Percentiles rank a stretch among this genome's conserved stretches.
phyloP scores from a whole-genome alignment of 2,113 vertebrate genomes.

The Nyctereutes procyonoides region DNA sequence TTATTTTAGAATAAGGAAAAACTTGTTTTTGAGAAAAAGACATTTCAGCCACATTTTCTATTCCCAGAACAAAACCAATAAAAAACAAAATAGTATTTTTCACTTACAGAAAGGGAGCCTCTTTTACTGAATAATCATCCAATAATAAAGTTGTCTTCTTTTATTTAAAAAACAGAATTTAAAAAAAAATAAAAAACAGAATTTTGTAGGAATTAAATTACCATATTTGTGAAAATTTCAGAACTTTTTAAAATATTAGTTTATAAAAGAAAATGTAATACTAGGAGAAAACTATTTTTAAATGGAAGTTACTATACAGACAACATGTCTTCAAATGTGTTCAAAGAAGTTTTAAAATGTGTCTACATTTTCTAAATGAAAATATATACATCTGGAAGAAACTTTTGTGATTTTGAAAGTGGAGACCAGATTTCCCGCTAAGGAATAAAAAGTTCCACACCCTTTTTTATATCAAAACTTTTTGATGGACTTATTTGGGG shows the following conservation, averaged over 20 bases:
- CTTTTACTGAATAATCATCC: neutral
- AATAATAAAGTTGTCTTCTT: slow-evolving; percentile 26
- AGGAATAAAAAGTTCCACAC: neutral
- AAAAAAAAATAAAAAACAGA: slow-evolving; percentile 8
- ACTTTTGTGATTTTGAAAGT: neutral
- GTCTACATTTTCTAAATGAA: slow-evolving; percentile 11
- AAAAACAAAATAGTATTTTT: neutral
- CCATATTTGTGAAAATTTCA: slow-evolving; percentile 8
- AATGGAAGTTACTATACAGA: neutral
- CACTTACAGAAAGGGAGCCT: neutral
- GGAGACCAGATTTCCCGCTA: neutral
- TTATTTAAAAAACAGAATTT: slow-evolving; percentile 17
- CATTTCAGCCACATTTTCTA: neutral
- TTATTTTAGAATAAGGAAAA: slow-evolving; percentile 33
- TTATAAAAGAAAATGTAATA: neutral
- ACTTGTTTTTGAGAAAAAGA: neutral
- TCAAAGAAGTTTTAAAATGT: neutral
- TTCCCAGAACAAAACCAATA: neutral
- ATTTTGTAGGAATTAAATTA: neutral
- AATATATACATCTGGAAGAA: neutral
- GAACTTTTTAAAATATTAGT: neutral
- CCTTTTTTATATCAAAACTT: neutral
- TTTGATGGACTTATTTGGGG: neutral
- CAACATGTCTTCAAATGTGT: neutral
- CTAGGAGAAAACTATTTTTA: slow-evolving; percentile 7